Evolutionary conservation across 2,888 invertebrate genomes (phyloP).

Genomic region (Stramonita haemastoma): DNA sequence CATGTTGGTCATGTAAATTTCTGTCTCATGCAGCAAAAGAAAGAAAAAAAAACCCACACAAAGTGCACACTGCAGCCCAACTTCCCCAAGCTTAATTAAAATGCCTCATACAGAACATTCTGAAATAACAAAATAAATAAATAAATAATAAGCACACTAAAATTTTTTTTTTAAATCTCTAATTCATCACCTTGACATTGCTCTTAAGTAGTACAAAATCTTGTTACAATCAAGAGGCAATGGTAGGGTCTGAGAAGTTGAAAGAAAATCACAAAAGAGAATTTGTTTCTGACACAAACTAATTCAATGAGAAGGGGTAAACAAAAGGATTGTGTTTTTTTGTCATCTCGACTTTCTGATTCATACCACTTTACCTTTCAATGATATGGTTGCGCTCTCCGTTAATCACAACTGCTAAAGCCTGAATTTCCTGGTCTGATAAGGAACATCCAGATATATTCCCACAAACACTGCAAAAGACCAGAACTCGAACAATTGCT

Average conservation of each 20-base stretch:
- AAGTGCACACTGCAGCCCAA: not conserved
- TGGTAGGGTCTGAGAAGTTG: not conserved
- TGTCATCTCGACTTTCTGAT: conserved; percentile 18
- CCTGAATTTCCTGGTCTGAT: conserved; percentile 46
- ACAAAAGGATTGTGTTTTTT: not conserved
- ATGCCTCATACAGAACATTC: not conserved
- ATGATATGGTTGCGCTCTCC: conserved; percentile 41
- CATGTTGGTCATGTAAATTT: no score
- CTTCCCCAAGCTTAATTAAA: conserved; percentile 3
- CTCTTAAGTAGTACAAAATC: no score
- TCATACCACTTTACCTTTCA: conserved; percentile 43
- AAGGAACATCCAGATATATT: conserved; percentile 43
- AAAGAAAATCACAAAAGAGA: not conserved
- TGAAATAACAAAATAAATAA: not conserved
- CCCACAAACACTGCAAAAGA: conserved; percentile 43
- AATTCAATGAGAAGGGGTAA: not conserved
- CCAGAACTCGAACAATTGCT: conserved; percentile 32
- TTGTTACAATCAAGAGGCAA: no score
- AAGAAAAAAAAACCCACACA: no score
- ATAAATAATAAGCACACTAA: not conserved
- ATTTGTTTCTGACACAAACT: conserved; percentile 20
- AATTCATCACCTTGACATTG: no score
- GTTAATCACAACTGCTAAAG: conserved; percentile 44
- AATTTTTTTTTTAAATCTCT: not conserved
- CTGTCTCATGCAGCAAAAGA: not conserved